Evolutionary conservation across 2,888 invertebrate genomes (phyloP), one percentile per base, ranked within the genome.

Genomic region (Odontocerum albicorne): DNA sequence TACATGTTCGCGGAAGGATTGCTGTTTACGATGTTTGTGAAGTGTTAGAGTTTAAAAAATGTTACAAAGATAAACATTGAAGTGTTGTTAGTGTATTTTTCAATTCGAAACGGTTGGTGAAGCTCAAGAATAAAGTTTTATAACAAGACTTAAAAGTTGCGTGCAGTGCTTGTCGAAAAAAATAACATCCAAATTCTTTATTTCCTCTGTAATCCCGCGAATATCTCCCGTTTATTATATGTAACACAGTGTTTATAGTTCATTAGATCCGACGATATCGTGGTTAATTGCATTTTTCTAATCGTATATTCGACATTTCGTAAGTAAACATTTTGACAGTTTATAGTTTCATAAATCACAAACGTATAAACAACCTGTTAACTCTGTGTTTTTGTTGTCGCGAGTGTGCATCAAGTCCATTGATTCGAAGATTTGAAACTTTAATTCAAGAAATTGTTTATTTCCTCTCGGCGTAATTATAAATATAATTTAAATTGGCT

Each of bases 361-460:
- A 56, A 46, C 31, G 46, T 56, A 51, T 51, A 56, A 56, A 56
- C 56, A 56, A 56, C 56, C 56, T 56, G 56, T 56, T 56, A 56
- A 56, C 56, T 50, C 39, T 19, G 19, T 53, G 53, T 53, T 53
- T 46, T 53, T 47, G 45, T 53, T 53, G 19, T 32, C n/a, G 4
- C 10, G 21, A 39, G 39, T 38, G n/a, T 38, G 10, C 46, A 27
- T 7, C 4, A 27, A 7, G 6, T 27, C 27, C 27, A 27, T 10
- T 27, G 6, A 27, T 27, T 27, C 27, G 27, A 27, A 27, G 27
- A n/a, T n/a, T n/a, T n/a, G n/a, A n/a, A n/a, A n/a, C n/a, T n/a
- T n/a, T n/a, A n/a, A n/a, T n/a, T 27, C 4, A 27, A 7, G 27
- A 7, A 7, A 7, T 27, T 27, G 10, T 27, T 27, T 27, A 27